phyloP scores from a whole-genome alignment of 2,113 vertebrate species.

The Arvicanthis niloticus region DNA sequence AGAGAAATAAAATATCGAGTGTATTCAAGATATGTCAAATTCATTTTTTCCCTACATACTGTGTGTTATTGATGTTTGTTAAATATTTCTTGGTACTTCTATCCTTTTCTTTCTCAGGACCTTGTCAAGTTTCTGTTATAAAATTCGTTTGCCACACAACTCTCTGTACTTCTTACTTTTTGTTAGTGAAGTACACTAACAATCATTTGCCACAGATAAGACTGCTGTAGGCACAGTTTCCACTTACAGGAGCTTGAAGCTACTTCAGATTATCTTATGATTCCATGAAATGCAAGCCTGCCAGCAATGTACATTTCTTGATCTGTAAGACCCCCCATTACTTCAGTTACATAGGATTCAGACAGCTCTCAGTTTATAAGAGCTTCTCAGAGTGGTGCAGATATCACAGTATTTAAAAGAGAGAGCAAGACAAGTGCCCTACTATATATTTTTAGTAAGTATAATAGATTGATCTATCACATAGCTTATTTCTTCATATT shows the following conservation, averaged over 20 bases:
- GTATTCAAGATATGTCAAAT: not conserved
- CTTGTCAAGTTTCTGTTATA: slow-evolving; percentile 40
- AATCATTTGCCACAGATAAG: slow-evolving; percentile 23
- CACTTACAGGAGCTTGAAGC: slow-evolving; percentile 3
- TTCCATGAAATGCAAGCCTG: slow-evolving; percentile 42
- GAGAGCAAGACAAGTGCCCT: not conserved
- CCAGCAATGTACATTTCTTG: not conserved
- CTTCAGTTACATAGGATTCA: not conserved
- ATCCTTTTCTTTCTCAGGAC: not conserved
- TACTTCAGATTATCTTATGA: slow-evolving; percentile 59
- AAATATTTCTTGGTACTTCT: not conserved
- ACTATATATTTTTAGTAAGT: not conserved
- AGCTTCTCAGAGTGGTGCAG: not conserved
- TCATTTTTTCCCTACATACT: not conserved
- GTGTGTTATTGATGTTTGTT: not conserved
- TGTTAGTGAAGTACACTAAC: slow-evolving; percentile 5
- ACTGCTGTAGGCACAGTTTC: slow-evolving; percentile 40
- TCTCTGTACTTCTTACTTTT: not conserved
- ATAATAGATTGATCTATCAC: not conserved
- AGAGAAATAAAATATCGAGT: not conserved
- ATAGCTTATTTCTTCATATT: not conserved
- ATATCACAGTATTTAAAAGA: not conserved
- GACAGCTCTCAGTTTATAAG: not conserved
- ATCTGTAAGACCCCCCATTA: not conserved
- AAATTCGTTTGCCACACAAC: slow-evolving; percentile 28